phyloP scores from a whole-genome alignment of 2,113 vertebrate genomes.

The Callospermophilus lateralis region DNA sequence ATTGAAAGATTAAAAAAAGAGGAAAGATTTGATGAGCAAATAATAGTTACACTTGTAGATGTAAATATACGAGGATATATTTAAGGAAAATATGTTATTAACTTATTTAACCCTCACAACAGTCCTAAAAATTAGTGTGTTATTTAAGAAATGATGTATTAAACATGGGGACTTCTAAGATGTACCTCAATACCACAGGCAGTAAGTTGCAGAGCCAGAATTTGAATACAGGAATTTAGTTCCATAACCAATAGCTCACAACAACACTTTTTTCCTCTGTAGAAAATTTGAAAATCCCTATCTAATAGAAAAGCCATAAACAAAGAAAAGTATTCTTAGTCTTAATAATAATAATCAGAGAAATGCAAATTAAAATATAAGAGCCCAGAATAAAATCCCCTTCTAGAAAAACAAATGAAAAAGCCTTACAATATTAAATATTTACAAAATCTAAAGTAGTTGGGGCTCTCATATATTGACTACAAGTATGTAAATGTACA shows the following conservation, averaged over 20 bases:
- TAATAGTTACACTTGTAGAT: neutral
- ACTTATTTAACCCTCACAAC: neutral
- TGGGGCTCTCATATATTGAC: neutral
- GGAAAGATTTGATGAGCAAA: neutral
- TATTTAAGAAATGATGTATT: neutral
- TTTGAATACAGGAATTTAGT: neutral
- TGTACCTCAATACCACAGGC: neutral
- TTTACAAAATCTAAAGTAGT: neutral
- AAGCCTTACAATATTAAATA: neutral
- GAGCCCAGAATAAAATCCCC: neutral
- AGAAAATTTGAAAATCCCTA: neutral
- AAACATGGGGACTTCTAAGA: neutral
- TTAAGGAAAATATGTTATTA: neutral
- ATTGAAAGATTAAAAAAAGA: neutral
- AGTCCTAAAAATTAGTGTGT: neutral
- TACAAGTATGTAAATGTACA: neutral
- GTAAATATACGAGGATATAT: neutral
- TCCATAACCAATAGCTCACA: neutral
- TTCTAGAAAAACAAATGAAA: neutral
- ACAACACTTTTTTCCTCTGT: neutral
- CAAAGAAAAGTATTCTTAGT: neutral
- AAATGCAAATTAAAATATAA: neutral
- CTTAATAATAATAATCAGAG: neutral
- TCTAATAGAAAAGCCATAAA: neutral
- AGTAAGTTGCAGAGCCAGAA: neutral